Evolutionary conservation across 2,797 vertebrate genomes (phyloP).

Genomic region (Petrocephalus sullivani): DNA sequence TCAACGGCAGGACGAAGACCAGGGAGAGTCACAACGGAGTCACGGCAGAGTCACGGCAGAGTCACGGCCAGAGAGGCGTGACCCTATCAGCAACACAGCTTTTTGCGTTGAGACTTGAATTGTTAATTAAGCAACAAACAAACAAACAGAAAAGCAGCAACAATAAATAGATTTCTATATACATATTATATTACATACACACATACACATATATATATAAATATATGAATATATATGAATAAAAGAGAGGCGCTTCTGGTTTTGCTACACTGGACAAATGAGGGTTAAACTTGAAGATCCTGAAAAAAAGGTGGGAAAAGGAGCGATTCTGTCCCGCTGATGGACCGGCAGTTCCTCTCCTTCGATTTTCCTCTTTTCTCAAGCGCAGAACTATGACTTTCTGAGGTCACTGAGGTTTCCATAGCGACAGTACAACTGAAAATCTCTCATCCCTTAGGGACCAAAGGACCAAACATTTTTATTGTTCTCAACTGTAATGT

Average conservation of each 20-base stretch:
- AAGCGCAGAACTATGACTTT: slow-evolving; percentile 64
- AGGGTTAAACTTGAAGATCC: slow-evolving; percentile 77
- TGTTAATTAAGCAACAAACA: slow-evolving; percentile 74
- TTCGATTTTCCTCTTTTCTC: slow-evolving; percentile 67
- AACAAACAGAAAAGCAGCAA: slow-evolving; percentile 71
- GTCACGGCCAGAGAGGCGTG: slow-evolving; percentile 42
- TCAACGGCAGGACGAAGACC: slow-evolving; percentile 46
- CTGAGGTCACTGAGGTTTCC: slow-evolving; percentile 69
- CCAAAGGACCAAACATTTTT: slow-evolving; percentile 82
- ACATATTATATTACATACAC: slow-evolving; percentile 65
- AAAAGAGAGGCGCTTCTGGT: slow-evolving; percentile 70
- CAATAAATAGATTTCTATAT: slow-evolving; percentile 79
- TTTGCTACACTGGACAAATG: slow-evolving; percentile 76
- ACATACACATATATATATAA: slow-evolving; percentile 65
- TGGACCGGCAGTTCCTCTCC: slow-evolving; percentile 44
- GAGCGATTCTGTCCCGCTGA: slow-evolving; percentile 60
- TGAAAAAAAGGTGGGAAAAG: slow-evolving; percentile 59
- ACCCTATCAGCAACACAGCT: slow-evolving; percentile 65
- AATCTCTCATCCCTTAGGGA: slow-evolving; percentile 73
- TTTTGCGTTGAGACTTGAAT: slow-evolving; percentile 73
- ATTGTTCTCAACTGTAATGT: slow-evolving; percentile 74
- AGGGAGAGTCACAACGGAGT: slow-evolving; percentile 24
- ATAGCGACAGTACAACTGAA: slow-evolving; percentile 69
- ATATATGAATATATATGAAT: slow-evolving; percentile 52
- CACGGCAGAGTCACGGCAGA: not conserved